These are phyloP conservation scores for Peromyscus californicus DNA, from an alignment of 2,113 vertebrate species.

Conservation along the genomic window DNA sequence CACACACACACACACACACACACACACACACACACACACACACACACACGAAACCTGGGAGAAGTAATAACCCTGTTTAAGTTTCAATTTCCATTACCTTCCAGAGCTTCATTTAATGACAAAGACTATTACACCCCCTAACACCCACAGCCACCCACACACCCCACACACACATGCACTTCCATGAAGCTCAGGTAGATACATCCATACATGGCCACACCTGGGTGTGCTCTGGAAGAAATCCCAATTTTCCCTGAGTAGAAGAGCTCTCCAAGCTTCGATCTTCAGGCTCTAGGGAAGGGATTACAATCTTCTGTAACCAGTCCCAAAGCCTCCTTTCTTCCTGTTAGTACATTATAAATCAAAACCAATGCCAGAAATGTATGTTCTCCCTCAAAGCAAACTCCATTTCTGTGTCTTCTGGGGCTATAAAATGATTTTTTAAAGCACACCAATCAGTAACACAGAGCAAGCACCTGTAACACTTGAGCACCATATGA, in stretches of 20 bases:
- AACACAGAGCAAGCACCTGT: background rate
- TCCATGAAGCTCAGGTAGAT: background rate
- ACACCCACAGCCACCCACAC: background rate
- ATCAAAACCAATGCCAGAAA: conserved; percentile 39
- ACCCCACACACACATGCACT: background rate
- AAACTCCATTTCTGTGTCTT: background rate
- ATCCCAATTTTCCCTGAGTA: background rate
- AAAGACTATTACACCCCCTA: background rate
- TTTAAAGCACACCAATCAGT: background rate
- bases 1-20: no score
- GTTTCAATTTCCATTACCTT: conserved; percentile 6
- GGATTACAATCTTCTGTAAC: background rate
- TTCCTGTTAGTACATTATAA: conserved; percentile 38
- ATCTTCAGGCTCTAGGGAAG: background rate
- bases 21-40: background rate
- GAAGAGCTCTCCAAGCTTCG: background rate
- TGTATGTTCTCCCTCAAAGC: background rate
- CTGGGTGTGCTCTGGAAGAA: background rate
- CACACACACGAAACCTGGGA: background rate
- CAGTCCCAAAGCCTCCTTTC: conserved; percentile 43
- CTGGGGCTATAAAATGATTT: conserved; percentile 13
- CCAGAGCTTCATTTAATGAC: background rate
- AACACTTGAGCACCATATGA: background rate
- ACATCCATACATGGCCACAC: conserved; percentile 26
- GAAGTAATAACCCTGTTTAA: background rate